Evolutionary conservation across 2,797 vertebrate genomes (phyloP), one percentile per base, ranked within the genome.

Genomic region (Scomberomorus guttatus): DNA sequence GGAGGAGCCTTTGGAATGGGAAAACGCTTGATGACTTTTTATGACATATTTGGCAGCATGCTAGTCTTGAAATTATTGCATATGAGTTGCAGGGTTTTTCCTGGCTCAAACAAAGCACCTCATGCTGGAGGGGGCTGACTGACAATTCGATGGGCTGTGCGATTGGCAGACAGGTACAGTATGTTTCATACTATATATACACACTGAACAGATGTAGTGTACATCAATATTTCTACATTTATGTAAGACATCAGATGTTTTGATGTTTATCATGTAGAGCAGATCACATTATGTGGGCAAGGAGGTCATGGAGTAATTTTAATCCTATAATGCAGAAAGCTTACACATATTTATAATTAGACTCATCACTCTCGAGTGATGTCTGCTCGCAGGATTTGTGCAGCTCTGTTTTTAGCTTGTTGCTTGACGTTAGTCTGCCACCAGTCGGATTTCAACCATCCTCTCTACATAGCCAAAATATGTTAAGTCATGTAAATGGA

Each of bases 301-400:
- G 55, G 44, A 62, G 32, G 63, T 63, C 39, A 39, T 58, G 29
- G 20, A 18, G 52, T 51, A 34, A 66, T 65, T 54, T 77, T 52
- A 71, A 83, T 75, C 65, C 68, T 77, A 60, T 62, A 52, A 57
- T 59, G 67, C 25, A 69, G 48, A 79, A 60, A 65, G 63, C 61
- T 55, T 52, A 13, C 65, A 64, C 71, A 75, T 25, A 24, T 74
- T 69, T 77, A 84, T 70, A 84, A 83, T 83, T 76, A 70, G 52
- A 77, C 48, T 24, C 51, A 37, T 80, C 73, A 70, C 44, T 48
- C 51, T 50, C 0, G 29, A 72, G 51, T 64, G 58, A 48, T 22
- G 56, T 65, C 29, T 70, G 44, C 48, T 60, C 18, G 24, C 70
- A 75, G 58, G 50, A 72, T 68, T 24, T 60, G 24, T 61, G 78